Conservation (phyloP, 2,113 vertebrate genomes). For the Dolichotis patagonum region DNA sequence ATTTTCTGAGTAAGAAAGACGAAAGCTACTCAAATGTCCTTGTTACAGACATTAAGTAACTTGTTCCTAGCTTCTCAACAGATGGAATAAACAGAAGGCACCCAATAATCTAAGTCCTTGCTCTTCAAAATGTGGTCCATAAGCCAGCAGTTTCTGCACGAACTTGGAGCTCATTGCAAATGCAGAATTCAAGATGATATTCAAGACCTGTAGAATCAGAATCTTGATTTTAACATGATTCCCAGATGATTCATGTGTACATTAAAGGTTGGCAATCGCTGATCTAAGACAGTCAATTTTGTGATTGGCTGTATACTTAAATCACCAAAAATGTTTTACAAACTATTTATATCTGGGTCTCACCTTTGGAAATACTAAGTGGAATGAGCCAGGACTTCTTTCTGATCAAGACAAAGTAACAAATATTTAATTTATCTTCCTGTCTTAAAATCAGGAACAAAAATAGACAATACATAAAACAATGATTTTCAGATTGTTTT, state of each 20-base stretch:
- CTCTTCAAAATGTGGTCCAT: neutral
- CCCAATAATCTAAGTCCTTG: neutral
- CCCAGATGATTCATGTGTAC: neutral
- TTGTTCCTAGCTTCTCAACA: neutral
- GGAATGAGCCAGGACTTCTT: neutral
- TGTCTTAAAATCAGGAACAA: neutral
- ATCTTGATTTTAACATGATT: neutral
- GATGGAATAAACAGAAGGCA: neutral
- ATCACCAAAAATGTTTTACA: neutral
- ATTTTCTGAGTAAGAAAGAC: conserved; percentile 16
- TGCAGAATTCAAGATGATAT: neutral
- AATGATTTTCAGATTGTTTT: neutral
- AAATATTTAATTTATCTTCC: neutral
- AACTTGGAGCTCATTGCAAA: neutral
- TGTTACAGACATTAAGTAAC: neutral
- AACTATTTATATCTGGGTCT: neutral
- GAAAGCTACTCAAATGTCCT: conserved; percentile 17
- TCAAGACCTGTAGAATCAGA: neutral
- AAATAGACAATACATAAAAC: neutral
- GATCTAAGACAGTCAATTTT: neutral
- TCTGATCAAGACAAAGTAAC: neutral
- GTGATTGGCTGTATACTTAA: neutral
- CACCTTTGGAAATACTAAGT: neutral
- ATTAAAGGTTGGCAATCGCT: neutral
- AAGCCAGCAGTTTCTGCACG: neutral